Percentiles rank a stretch among this genome's conserved stretches.
These are phyloP conservation scores for Takifugu ocellatus DNA, from an alignment of 2,797 vertebrate species.

Conservation along the genomic window DNA sequence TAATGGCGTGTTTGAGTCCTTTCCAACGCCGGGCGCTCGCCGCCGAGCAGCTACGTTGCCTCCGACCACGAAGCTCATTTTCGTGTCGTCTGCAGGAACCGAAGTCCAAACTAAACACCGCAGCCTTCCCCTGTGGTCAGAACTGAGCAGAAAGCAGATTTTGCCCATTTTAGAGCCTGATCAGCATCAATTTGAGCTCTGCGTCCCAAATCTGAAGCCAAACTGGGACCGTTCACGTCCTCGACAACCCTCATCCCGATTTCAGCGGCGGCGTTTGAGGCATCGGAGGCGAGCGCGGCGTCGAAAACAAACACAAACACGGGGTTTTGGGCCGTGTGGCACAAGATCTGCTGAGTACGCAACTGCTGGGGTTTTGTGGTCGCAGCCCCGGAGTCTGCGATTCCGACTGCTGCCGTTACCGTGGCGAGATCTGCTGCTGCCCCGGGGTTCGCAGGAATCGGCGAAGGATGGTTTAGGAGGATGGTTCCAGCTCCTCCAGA, in stretches of 20 bases:
- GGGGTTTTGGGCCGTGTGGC: constrained; percentile 43
- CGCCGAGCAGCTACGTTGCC: no score
- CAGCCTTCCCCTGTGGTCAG: no score
- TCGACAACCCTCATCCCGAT: constrained; percentile 14
- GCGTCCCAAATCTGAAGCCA: constrained; percentile 40
- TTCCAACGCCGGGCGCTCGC: no score
- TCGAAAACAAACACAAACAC: constrained; percentile 45
- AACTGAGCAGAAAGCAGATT: no score
- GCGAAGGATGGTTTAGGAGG: constrained; percentile 6
- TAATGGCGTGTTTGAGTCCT: no score
- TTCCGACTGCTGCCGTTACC: constrained; percentile 29
- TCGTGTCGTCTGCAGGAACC: no score
- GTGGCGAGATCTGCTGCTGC: constrained; percentile 27
- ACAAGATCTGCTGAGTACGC: constrained; percentile 49
- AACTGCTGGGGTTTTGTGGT: constrained; percentile 42
- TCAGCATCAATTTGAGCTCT: no score
- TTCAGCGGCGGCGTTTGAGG: constrained; percentile 17
- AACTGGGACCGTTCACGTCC: constrained; percentile 24
- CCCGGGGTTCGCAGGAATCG: constrained; percentile 26
- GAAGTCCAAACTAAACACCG: no score
- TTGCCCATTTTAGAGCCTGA: no score
- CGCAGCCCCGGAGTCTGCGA: constrained; percentile 28
- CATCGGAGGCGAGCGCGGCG: constrained; percentile 27
- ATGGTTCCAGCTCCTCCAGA: not conserved
- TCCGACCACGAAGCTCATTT: no score